Base-by-base conservation (phyloP, 1,140 invertebrate species). In the Pseudomyrmex pallidus region DNA sequence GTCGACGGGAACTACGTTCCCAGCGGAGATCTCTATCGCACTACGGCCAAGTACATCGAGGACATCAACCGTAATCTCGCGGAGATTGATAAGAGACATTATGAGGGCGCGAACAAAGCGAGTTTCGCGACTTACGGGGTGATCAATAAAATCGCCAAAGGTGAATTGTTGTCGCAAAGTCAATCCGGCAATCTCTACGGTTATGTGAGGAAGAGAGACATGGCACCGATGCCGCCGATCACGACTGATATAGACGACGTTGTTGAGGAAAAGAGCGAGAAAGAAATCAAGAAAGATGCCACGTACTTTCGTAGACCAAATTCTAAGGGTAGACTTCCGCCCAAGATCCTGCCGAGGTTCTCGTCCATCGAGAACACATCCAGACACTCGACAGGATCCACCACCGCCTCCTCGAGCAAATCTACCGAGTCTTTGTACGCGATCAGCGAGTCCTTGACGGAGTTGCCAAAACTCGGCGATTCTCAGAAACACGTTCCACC, bases 51-150 rank as follows among this genome's bases (percentile, higher is more conserved):
- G 61, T 93, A 93, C 77, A 93, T 94, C 74, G 93, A 93, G 57
- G 92, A 93, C 56, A 93, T 93, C n/a, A 94, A 94, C 66, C 84
- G 87, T 1, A 94, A 94, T 76, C 90, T 94, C 5, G 93, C 93
- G 0, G 92, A 93, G 62, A 93, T 94, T 57, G 92, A 94, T 44
- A 91, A 93, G 44, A 94, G 90, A 35, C 35, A 35, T 46, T 92
- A 92, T 84, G 92, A 92, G 56, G 90, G 92, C 48, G 70, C 92
- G 20, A 83, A 35, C 35, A 35, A 89, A 7, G 74, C 85, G 2
- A 85, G 68, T 9, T 85, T 86, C 2, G 72, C 70, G 10, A 86
- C 85, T 1, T 93, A 93, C 35, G 91, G 91, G 0, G 85, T 93
- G 12, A 92, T 90, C 17, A 92, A 92, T 3, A 92, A 91, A 63